phyloP scores from a whole-genome alignment of 2,113 vertebrate genomes.

The Lycaon pictus region DNA sequence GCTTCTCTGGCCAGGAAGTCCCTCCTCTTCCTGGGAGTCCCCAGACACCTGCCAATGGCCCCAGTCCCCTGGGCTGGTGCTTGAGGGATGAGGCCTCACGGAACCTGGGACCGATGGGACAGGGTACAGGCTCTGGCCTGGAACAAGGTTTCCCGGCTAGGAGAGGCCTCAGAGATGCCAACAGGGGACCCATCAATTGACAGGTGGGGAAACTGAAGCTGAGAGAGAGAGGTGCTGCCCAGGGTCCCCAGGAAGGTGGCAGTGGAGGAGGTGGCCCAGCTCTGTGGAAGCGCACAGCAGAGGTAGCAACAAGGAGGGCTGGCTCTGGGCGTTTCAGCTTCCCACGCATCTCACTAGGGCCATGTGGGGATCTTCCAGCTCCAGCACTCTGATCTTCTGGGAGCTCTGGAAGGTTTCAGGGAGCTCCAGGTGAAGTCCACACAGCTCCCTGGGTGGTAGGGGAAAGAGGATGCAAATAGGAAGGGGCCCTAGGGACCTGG shows the following conservation, averaged over 20 bases:
- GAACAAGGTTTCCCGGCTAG: background rate
- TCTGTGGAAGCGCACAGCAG: accelerated
- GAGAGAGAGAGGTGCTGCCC: too few relatives aligned
- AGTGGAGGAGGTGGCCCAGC: background rate
- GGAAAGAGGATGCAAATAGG: constrained; percentile 72
- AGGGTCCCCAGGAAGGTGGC: background rate
- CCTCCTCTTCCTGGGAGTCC: background rate
- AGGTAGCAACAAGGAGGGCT: background rate
- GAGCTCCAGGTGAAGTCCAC: background rate
- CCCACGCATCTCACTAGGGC: background rate
- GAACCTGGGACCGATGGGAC: background rate
- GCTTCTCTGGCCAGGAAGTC: background rate
- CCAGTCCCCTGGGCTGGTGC: background rate
- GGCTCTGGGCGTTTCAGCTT: background rate
- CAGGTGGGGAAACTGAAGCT: background rate
- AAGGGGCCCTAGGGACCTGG: constrained; percentile 50
- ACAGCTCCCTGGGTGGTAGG: background rate
- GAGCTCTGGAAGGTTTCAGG: background rate
- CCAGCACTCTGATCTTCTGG: background rate
- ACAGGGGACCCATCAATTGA: background rate
- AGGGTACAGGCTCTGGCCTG: too few relatives aligned
- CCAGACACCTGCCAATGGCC: background rate
- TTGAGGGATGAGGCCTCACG: background rate
- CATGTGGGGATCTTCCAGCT: background rate
- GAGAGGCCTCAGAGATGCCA: background rate